Conservation (phyloP, 2,113 vertebrate genomes). For the Oryzias javanicus region DNA sequence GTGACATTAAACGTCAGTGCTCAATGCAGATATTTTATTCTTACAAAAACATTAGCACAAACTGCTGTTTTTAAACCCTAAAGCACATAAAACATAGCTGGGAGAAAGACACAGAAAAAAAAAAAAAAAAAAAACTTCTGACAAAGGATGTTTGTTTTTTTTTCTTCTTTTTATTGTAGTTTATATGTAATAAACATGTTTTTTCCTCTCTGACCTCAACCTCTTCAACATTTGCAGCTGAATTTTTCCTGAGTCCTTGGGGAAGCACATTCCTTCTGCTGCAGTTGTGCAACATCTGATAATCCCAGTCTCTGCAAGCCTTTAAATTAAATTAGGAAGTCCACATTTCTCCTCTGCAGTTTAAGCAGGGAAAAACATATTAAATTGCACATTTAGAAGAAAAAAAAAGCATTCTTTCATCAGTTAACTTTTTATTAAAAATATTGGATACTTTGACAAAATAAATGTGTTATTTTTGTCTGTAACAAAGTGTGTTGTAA, state of each 20-base stretch:
- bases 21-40: conserved; percentile 8
- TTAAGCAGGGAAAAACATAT: no score
- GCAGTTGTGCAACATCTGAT: conserved; percentile 76
- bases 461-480: no score
- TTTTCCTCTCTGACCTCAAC: conserved; percentile 37
- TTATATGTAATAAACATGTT: neutral
- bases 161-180: conserved; percentile 29
- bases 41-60: conserved; percentile 1
- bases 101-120: no score
- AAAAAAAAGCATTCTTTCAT: no score
- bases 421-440: no score
- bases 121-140: conserved; percentile 8
- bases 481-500: no score
- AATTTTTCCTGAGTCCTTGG: conserved; percentile 72
- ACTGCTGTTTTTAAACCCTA: conserved; percentile 2
- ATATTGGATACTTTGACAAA: no score
- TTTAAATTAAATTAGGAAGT: no score
- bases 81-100: conserved; percentile 33
- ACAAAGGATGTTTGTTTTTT: conserved; percentile 11
- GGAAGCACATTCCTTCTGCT: conserved; percentile 70
- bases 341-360: no score
- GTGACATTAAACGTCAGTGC: no score
- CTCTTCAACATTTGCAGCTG: conserved; percentile 56
- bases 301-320: conserved; percentile 50
- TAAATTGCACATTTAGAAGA: no score